phyloP scores from a whole-genome alignment of 2,797 vertebrate genomes.

The Chromis chromis region DNA sequence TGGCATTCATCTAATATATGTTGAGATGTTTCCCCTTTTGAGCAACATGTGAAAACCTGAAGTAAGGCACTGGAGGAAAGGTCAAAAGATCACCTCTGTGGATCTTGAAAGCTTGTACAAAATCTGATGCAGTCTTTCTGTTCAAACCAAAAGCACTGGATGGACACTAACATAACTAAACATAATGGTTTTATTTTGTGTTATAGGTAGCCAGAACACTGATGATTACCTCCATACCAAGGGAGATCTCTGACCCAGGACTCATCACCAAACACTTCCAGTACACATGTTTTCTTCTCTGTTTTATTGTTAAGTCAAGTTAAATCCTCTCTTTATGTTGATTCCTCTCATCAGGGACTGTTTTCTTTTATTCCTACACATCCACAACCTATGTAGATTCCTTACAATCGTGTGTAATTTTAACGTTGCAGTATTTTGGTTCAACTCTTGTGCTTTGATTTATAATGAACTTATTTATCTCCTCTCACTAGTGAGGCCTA shows the following conservation, averaged over 20 bases:
- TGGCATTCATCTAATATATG: background rate
- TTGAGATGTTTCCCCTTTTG: background rate
- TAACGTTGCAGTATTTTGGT: too few relatives aligned
- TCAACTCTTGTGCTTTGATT: background rate
- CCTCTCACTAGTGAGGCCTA: slow-evolving; percentile 90
- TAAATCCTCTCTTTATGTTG: slow-evolving; percentile 19
- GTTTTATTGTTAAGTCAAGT: slow-evolving; percentile 24
- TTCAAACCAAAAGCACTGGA: background rate
- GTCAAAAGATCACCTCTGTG: background rate
- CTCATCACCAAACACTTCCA: slow-evolving; percentile 97
- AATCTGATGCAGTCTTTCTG: background rate
- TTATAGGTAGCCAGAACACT: slow-evolving; percentile 91
- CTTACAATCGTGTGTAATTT: too few relatives aligned
- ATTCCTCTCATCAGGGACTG: background rate
- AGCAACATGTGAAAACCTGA: too few relatives aligned
- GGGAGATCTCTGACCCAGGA: slow-evolving; percentile 92
- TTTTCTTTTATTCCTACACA: background rate
- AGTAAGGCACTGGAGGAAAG: background rate
- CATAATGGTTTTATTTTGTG: slow-evolving; percentile 12
- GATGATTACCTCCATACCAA: slow-evolving; percentile 94
- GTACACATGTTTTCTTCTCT: slow-evolving; percentile 79
- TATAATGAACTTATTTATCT: slow-evolving; percentile 23
- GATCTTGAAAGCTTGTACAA: background rate
- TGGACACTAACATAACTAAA: background rate
- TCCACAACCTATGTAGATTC: background rate